A percentile compares a stretch with the other conserved stretches of the same genome.
phyloP scores from a whole-genome alignment of 2,888 invertebrate species.

The Margaritifera margaritifera region DNA sequence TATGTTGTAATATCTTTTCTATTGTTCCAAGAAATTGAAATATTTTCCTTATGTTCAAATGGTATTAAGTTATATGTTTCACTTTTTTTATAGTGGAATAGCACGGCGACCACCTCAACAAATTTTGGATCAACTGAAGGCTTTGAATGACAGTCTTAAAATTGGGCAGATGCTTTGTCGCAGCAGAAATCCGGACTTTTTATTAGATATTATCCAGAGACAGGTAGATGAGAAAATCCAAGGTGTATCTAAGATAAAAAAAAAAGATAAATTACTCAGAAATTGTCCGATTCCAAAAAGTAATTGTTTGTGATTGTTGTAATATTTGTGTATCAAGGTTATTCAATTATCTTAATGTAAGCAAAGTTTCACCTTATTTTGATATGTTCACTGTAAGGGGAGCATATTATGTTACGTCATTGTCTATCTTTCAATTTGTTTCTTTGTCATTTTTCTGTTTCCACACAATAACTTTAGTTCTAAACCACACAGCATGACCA shows the following conservation, averaged over 20 bases:
- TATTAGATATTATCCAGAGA: constrained; percentile 92
- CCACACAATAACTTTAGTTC: too few relatives aligned
- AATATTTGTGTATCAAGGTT: not conserved
- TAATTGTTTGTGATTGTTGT: too few relatives aligned
- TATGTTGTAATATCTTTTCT: not conserved
- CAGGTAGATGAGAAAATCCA: constrained; percentile 75
- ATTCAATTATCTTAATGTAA: not conserved
- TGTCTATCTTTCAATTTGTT: too few relatives aligned
- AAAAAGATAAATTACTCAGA: too few relatives aligned
- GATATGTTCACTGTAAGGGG: not conserved
- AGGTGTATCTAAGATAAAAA: too few relatives aligned
- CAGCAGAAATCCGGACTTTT: constrained; percentile 90
- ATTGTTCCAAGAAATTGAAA: not conserved
- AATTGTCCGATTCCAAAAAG: too few relatives aligned
- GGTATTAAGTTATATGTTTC: not conserved
- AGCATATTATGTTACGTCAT: too few relatives aligned
- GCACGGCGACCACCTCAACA: constrained; percentile 85
- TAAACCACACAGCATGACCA: too few relatives aligned
- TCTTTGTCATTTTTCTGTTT: too few relatives aligned
- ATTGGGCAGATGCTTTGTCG: constrained; percentile 91
- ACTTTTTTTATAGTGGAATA: constrained; percentile 77
- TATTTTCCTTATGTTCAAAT: constrained; percentile 4
- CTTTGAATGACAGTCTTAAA: constrained; percentile 84
- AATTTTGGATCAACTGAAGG: constrained; percentile 86
- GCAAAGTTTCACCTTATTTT: not conserved